Base-by-base conservation (phyloP, 2,113 vertebrate genomes). In the Poeciliopsis prolifica region DNA sequence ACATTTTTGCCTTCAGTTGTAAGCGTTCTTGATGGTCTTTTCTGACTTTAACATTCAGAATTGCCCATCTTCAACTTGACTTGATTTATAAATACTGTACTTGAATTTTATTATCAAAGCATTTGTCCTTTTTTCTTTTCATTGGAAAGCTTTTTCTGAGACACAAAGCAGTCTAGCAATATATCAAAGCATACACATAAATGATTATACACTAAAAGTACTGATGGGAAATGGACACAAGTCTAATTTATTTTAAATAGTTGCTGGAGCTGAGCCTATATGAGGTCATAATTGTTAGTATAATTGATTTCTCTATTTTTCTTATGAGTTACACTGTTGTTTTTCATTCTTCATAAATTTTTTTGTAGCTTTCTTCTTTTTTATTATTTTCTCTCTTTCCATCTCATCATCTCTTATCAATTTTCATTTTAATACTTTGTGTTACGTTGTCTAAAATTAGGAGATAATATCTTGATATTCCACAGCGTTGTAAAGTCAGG, bases 51-150 rank as follows among this genome's bases (percentile, higher is more conserved):
- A 87, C 83, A 67, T 81, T 77, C 40, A 82, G 75, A 73, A 70
- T 31, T 67, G 30, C 72, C 71, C 26, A 60, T 83, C 42, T 72
- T 17, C 22, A 40, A 48, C 78, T 86, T 77, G 40, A 80, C 72
- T 70, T 65, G 40, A 78, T 75, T 81, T 87, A 17, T 60, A 84
- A 83, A 86, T 72, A 69, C 60, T 71, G 87, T 72, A 69, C 60
- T 73, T 35, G 40, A 61, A 70, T 33, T 62, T 68, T 61, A 74
- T 87, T 86, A 91, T 88, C 87, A 91, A 92, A 92, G 83, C 42
- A 1, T 78, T 72, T 80, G n/a, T 62, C 75, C 60, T 74, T 58
- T 74, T 60, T 61, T 66, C 75, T 65, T 77, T 84, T 64, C 65
- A 12, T 28, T 72, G 65, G 76, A 76, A 81, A 75, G 26, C n/a